Evolutionary conservation across 2,113 vertebrate species (phyloP), one percentile per base, ranked within the genome.

Genomic region (Shinisaurus crocodilurus): DNA sequence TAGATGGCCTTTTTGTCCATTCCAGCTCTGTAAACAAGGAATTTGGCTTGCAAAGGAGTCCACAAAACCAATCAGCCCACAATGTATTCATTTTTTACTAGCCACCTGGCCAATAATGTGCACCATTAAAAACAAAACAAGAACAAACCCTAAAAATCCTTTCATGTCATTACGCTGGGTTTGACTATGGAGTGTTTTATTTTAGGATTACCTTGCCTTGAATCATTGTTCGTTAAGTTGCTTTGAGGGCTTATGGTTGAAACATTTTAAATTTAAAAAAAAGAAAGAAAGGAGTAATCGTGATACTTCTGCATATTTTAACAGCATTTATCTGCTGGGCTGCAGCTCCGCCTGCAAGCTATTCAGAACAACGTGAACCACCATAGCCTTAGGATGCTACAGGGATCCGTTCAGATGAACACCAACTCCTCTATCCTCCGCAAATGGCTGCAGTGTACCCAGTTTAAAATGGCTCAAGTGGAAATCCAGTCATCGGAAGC

Each of bases 391-490:
- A 98, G 98, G 96, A 97, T 98, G 91, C 95, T 98, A 75, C 97
- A 97, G 10, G 96, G 97, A 70, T 96, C 97, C 1, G 97, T 96
- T 57, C 97, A 96, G 69, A 96, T 98, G 16, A 97, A 97, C 54
- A 96, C 97, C 0, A 98, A 97, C 92, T 98, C 98, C 0, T 97
- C 97, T 0, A 98, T 98, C 65, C 97, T 99, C 85, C 98, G 98
- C 94, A 99, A 99, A 92, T 99, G 99, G 99, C 97, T 99, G 37
- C 99, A 98, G 93, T 99, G 99, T 90, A 99, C 99, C 25, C 99
- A 99, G 92, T 99, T 99, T 96, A 99, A 99, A 95, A 99, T 99
- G 99, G 99, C 99, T 90, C 99, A 99, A 97, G 99, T 99, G 97
- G 99, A 99, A 96, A 99, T 99, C 95, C 99, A 99, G 97, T 99